Conservation (phyloP, 2,113 vertebrate genomes). For the Gopherus evgoodei region DNA sequence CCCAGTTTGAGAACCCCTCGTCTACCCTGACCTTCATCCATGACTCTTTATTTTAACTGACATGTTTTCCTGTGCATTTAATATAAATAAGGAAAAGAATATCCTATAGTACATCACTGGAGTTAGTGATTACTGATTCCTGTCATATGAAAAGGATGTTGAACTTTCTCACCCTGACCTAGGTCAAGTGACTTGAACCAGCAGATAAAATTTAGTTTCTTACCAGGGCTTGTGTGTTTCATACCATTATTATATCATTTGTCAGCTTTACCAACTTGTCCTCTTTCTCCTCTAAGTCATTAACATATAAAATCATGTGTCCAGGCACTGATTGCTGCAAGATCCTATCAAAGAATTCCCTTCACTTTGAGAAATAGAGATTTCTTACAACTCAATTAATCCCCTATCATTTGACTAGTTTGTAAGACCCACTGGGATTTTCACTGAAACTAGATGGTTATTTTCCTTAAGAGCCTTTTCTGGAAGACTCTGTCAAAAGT, state of each 20-base stretch:
- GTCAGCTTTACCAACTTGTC: accelerated
- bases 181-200: accelerated
- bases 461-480: not conserved
- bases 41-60: not conserved
- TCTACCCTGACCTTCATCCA: not conserved
- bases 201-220: not conserved
- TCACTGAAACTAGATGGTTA: not conserved
- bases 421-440: not conserved
- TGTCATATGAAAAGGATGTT: not conserved
- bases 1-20: too few species aligned
- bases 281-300: not conserved
- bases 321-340: too few species aligned
- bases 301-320: not conserved
- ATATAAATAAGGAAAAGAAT: not conserved
- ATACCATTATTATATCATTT: not conserved
- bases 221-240: accelerated
- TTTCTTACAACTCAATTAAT: accelerated
- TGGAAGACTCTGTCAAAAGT: not conserved
- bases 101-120: not conserved
- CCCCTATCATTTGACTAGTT: accelerated
- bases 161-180: not conserved
- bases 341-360: not conserved
- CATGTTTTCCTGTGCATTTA: not conserved
- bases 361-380: accelerated
- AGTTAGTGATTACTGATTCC: not conserved